Evolutionary conservation across 1,140 invertebrate species (phyloP), one percentile per base, ranked within the genome.

Genomic region (Brachionus asplanchnoidis): DNA sequence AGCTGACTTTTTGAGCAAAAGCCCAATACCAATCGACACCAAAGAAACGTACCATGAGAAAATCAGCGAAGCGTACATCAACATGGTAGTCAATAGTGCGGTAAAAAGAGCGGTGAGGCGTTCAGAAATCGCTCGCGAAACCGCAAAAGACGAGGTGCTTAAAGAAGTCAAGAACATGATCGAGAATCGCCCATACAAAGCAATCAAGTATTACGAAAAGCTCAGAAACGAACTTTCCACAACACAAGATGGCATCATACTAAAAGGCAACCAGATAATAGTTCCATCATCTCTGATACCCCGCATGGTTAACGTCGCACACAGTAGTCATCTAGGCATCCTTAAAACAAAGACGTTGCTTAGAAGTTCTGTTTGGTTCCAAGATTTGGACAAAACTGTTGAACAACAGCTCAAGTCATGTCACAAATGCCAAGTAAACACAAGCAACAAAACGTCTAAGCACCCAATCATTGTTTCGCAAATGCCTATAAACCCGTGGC

Each of bases 71-170:
- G 87, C 87, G 46, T 50, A 50, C 46, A 50, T 50, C 46, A 50
- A 50, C 46, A 50, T 50, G 46, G 7, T 50, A 50, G 46, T 50
- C 46, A 50, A 50, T 50, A 50, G 46, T 14, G 46, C 8, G 88
- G 89, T 56, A 86, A 86, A 80, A 87, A 89, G 85, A 86, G 40
- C 12, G 7, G 23, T 17, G 53, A 53, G 26, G 5, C 17, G 5
- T 9, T 66, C 8, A 20, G 6, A 12, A 26, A 20, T 20, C 17
- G 14, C 11, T 20, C 12, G 12, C 12, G 53, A 14, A 56, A 56
- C 53, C 53, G 20, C 12, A 56, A 20, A 56, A 56, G 53, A 56
- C 20, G 53, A 14, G 12, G 53, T n/a, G 20, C 20, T 56, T 4
- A 56, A n/a, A n/a, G 53, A 56, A 20, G 53, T 56, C n/a, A n/a